A percentile compares a stretch with the other conserved stretches of the same genome.
These are phyloP conservation scores for Ricordea florida DNA, from an alignment of 92 coral and sea anemone genomes.

Conservation along the genomic window DNA sequence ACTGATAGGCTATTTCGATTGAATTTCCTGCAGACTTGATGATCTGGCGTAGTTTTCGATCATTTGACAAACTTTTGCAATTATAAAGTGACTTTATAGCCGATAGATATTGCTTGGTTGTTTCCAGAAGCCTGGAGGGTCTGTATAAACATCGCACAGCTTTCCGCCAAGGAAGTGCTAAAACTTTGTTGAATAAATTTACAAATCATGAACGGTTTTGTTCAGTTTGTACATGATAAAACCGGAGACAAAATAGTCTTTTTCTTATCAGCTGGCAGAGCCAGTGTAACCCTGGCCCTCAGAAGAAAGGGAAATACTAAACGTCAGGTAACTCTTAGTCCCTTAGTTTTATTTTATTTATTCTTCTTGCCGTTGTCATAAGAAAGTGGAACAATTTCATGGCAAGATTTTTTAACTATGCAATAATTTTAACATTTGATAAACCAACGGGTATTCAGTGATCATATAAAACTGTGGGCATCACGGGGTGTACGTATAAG, in stretches of 20 bases:
- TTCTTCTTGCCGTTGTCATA: too few species aligned
- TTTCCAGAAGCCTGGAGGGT: constrained; percentile 6
- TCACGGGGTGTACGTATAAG: too few species aligned
- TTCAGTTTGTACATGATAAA: constrained; percentile 1
- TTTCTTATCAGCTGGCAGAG: too few species aligned
- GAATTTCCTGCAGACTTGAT: neutral
- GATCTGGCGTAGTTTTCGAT: neutral
- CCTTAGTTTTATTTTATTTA: too few species aligned
- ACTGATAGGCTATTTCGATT: constrained; percentile 2
- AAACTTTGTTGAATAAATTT: constrained; percentile 21
- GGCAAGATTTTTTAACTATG: too few species aligned
- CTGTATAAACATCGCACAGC: constrained; percentile 20
- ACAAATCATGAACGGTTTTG: constrained; percentile 25
- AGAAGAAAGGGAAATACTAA: too few species aligned
- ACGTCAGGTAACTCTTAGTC: too few species aligned
- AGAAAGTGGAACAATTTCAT: too few species aligned
- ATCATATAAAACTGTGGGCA: too few species aligned
- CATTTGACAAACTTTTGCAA: neutral
- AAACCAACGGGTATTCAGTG: too few species aligned
- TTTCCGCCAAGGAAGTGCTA: constrained; percentile 44
- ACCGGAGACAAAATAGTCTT: constrained; percentile 21
- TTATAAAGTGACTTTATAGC: neutral
- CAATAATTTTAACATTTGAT: too few species aligned
- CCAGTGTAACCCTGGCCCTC: too few species aligned
- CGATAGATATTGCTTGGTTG: neutral